Percentiles rank a stretch among this genome's conserved stretches.
Evolutionary conservation across 2,888 invertebrate species (phyloP).

Genomic region (Stenchaetothrips biformis): DNA sequence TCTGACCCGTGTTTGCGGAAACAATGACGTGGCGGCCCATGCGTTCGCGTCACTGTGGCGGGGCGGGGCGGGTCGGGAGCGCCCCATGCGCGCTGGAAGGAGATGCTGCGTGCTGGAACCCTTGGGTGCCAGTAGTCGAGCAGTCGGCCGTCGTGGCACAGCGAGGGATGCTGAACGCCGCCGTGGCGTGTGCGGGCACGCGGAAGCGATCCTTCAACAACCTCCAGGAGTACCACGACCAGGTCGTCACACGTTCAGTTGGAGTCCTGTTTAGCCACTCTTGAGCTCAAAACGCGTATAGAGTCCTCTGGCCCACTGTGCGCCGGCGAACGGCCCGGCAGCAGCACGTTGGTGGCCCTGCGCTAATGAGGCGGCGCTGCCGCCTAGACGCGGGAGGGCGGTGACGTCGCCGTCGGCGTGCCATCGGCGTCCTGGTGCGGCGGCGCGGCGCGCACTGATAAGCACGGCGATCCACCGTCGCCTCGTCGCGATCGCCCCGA

Average conservation of each 20-base stretch:
- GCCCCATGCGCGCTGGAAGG: background rate
- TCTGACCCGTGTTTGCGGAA: too few species aligned
- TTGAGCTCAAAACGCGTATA: too few species aligned
- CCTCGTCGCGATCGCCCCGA: background rate
- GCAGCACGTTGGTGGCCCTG: too few species aligned
- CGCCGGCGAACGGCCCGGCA: too few species aligned
- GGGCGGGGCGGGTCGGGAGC: background rate
- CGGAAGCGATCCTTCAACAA: background rate
- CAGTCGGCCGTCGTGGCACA: background rate
- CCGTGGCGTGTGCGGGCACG: background rate
- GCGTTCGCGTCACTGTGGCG: background rate
- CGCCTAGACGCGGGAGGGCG: background rate
- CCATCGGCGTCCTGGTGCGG: background rate
- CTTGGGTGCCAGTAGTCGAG: too few species aligned
- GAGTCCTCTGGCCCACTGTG: too few species aligned
- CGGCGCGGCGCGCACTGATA: background rate
- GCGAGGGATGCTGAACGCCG: background rate
- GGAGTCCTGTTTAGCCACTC: too few species aligned
- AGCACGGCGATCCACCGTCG: background rate
- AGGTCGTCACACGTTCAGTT: too few species aligned
- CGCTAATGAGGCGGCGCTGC: too few species aligned
- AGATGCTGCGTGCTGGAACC: background rate
- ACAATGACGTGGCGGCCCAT: too few species aligned
- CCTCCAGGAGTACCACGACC: slow-evolving; percentile 7
- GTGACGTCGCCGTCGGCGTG: background rate